phyloP scores from a whole-genome alignment of 2,113 vertebrate species.

The Entomyzon cyanotis region DNA sequence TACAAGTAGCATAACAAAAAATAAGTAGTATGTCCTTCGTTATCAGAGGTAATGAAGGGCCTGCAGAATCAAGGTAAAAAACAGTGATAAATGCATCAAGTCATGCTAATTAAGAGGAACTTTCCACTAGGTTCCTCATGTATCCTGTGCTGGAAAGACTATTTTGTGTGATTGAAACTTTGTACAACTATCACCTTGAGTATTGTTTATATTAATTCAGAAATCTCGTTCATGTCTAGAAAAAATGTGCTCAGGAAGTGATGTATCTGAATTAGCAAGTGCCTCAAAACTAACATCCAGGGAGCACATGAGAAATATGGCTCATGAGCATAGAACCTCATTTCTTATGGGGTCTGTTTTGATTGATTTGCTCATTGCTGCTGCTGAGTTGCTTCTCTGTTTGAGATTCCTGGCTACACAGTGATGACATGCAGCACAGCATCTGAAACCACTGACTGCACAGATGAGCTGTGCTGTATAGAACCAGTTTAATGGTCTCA shows the following conservation, averaged over 20 bases:
- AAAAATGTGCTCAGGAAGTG: not conserved
- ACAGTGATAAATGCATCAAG: not conserved
- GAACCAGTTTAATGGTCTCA: not conserved
- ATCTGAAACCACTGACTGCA: not conserved
- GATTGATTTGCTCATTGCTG: not conserved
- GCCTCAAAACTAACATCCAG: not conserved
- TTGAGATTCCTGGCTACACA: not conserved
- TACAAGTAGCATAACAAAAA: not conserved
- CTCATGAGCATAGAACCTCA: not conserved
- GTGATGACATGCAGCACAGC: not conserved
- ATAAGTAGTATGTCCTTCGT: not conserved
- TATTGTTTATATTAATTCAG: not conserved
- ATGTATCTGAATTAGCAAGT: not conserved
- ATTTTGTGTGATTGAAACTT: not conserved
- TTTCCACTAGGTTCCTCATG: not conserved
- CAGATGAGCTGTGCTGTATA: not conserved
- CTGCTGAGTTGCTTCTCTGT: not conserved
- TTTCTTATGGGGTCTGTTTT: not conserved
- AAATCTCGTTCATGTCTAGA: not conserved
- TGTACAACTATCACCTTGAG: not conserved
- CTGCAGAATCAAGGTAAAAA: not conserved
- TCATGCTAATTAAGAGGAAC: not conserved
- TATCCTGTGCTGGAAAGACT: not conserved
- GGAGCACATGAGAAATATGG: accelerated
- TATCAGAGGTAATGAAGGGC: not conserved